A percentile compares a stretch with the other conserved stretches of the same genome.
Conservation (phyloP, 1,140 invertebrate genomes). For the Cotesia glomerata region DNA sequence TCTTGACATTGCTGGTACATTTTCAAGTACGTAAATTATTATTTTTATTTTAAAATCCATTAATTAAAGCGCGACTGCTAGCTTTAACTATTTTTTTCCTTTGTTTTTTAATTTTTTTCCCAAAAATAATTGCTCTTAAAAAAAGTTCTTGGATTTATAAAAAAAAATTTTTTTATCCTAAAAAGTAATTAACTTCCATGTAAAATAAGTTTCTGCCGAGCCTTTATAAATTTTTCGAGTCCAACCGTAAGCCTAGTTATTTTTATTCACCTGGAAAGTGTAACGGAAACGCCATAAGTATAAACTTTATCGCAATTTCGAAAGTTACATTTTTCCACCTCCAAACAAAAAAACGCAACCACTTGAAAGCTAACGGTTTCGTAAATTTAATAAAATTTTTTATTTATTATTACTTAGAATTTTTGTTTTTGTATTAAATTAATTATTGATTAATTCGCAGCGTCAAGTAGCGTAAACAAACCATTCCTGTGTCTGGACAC, state of each 20-base stretch:
- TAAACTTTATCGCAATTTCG: too few species aligned
- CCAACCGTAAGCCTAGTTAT: background rate
- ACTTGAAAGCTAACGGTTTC: too few species aligned
- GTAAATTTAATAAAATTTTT: background rate
- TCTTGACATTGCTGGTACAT: slow-evolving; percentile 73
- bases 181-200: too few species aligned
- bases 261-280: background rate
- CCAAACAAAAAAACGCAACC: too few species aligned
- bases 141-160: too few species aligned
- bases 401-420: background rate
- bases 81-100: background rate
- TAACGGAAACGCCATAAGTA: too few species aligned
- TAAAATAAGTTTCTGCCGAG: too few species aligned
- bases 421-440: background rate
- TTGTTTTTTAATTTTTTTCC: too few species aligned
- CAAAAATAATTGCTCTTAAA: too few species aligned
- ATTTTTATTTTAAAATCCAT: background rate
- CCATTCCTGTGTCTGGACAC: slow-evolving; percentile 71
- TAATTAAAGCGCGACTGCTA: background rate
- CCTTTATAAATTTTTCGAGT: background rate
- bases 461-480: slow-evolving; percentile 68
- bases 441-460: slow-evolving; percentile 48
- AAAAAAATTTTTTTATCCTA: too few species aligned
- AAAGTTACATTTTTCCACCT: too few species aligned
- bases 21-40: slow-evolving; percentile 63